Conservation (phyloP, 2,113 vertebrate species). For the Nothobranchius furzeri region DNA sequence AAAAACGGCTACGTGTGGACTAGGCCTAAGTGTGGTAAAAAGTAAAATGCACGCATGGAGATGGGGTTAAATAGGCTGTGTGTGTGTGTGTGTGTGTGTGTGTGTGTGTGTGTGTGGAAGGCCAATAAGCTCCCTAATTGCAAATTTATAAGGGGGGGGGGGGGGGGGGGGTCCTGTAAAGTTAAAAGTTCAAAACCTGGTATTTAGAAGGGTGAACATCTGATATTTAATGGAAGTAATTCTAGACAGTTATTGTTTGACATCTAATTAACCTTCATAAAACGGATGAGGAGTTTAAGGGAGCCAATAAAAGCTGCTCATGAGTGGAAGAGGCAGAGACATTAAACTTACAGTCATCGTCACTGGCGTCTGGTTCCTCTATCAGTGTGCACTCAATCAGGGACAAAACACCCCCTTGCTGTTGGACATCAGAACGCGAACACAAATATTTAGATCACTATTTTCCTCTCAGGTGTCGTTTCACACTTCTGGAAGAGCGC, state of each 20-base stretch:
- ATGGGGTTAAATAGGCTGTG: slow-evolving; percentile 42
- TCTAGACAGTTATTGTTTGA: slow-evolving; percentile 55
- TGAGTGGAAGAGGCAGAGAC: not conserved
- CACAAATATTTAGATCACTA: not conserved
- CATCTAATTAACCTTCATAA: slow-evolving; percentile 74
- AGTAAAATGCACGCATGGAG: not conserved
- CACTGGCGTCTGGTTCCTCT: slow-evolving; percentile 89
- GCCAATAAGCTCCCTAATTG: slow-evolving; percentile 9
- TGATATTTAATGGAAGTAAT: slow-evolving; percentile 69
- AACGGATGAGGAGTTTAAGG: slow-evolving; percentile 33
- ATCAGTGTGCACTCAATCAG: slow-evolving; percentile 95
- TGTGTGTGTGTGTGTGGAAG: too few species aligned
- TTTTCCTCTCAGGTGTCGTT: not conserved
- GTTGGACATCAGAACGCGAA: slow-evolving; percentile 51
- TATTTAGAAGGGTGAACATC: slow-evolving; percentile 67
- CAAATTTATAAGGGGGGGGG: not conserved
- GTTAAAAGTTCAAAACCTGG: slow-evolving; percentile 63
- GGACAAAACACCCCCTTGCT: slow-evolving; percentile 97
- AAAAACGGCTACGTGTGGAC: too few species aligned
- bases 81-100: too few species aligned
- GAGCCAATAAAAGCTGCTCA: slow-evolving; percentile 19
- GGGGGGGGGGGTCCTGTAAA: slow-evolving; percentile 38
- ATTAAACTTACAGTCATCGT: slow-evolving; percentile 91
- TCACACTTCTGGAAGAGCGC: not conserved
- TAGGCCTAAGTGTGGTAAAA: too few species aligned